phyloP scores from a whole-genome alignment of 2,113 vertebrate genomes.

The Ophiodon elongatus region DNA sequence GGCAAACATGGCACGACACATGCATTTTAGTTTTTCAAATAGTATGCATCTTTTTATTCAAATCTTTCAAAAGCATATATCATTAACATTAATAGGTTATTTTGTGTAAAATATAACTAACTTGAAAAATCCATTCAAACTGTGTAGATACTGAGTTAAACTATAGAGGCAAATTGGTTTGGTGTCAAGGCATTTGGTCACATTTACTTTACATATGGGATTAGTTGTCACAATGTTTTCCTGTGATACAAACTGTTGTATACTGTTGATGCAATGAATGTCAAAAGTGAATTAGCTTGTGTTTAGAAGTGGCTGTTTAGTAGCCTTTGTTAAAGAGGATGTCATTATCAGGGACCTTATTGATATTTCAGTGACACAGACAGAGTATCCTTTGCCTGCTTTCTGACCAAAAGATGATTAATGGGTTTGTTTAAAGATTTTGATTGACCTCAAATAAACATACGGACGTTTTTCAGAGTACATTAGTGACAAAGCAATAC shows the following conservation, averaged over 20 bases:
- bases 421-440: conserved; percentile 18
- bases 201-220: neutral
- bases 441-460: conserved; percentile 15
- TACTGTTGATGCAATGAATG: conserved; percentile 10
- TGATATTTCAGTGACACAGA: conserved; percentile 36
- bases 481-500: neutral
- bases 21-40: neutral
- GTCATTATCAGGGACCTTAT: conserved; percentile 27
- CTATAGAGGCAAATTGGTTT: neutral
- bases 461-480: neutral
- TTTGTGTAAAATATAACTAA: neutral
- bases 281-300: conserved; percentile 5
- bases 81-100: neutral
- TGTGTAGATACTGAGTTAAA: neutral
- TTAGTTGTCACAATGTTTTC: neutral
- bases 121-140: neutral
- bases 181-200: neutral
- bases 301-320: neutral
- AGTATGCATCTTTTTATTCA: neutral
- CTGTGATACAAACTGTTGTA: neutral
- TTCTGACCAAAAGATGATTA: neutral
- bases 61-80: neutral
- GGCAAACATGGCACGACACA: neutral
- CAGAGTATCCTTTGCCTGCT: conserved; percentile 11
- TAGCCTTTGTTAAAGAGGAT: conserved; percentile 27